Conservation (phyloP, 2,888 invertebrate species). For the Cheilosia pagana region DNA sequence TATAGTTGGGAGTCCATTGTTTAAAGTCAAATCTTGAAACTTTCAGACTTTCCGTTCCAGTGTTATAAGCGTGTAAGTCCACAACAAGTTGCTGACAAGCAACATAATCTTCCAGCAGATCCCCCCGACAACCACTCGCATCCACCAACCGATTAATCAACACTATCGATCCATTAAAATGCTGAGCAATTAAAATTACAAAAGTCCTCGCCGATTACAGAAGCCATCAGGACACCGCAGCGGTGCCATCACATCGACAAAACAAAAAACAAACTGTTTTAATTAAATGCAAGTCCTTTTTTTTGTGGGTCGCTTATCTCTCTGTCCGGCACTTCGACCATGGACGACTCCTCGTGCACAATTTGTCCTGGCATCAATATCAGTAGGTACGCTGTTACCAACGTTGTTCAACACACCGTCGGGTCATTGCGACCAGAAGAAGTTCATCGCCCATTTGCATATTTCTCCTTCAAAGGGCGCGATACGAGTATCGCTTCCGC, state of each 20-base stretch:
- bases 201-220: constrained; percentile 27
- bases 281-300: constrained; percentile 61
- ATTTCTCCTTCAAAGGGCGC: constrained; percentile 5
- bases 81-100: too few relatives aligned
- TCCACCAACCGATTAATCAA: constrained; percentile 54
- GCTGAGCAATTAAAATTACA: constrained; percentile 68
- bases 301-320: constrained; percentile 34
- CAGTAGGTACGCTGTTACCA: constrained; percentile 24
- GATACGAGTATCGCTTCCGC: not conserved
- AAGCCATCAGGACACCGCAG: constrained; percentile 6
- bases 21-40: too few relatives aligned
- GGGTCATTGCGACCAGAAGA: constrained; percentile 29
- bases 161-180: constrained; percentile 62
- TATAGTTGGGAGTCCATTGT: too few relatives aligned
- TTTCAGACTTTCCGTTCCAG: too few relatives aligned
- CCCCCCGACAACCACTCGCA: not conserved
- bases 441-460: constrained; percentile 68
- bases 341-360: constrained; percentile 26
- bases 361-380: constrained; percentile 52
- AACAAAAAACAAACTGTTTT: constrained; percentile 11
- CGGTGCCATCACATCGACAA: not conserved
- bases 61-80: too few relatives aligned
- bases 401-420: constrained; percentile 57
- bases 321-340: constrained; percentile 29
- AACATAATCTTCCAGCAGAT: too few relatives aligned